Conservation (phyloP, 2,113 vertebrate species). For the Crotophaga sulcirostris region DNA sequence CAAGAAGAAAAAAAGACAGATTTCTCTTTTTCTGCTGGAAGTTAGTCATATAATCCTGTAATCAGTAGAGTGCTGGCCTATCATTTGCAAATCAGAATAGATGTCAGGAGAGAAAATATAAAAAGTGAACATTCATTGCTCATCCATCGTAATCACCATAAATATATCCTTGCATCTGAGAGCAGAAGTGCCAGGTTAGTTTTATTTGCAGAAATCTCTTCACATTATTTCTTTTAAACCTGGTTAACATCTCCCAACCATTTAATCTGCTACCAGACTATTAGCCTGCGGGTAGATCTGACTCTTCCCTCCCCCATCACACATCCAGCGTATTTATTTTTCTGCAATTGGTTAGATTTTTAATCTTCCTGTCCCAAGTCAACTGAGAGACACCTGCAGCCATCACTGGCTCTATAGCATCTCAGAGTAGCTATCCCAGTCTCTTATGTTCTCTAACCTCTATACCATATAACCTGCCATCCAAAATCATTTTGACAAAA, state of each 20-base stretch:
- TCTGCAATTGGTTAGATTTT: neutral
- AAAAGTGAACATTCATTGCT: constrained; percentile 23
- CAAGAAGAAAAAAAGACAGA: constrained; percentile 3
- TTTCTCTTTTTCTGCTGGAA: constrained; percentile 50
- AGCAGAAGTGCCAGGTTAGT: neutral
- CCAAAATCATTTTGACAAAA: neutral
- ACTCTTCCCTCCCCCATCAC: neutral
- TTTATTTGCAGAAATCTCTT: neutral
- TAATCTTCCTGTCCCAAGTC: neutral
- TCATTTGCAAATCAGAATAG: constrained; percentile 59
- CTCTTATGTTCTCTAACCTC: neutral
- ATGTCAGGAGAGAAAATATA: constrained; percentile 35
- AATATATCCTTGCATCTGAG: neutral
- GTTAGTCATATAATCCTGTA: constrained; percentile 48
- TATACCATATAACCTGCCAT: neutral
- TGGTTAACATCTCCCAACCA: neutral
- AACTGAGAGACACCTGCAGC: neutral
- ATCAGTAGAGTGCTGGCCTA: constrained; percentile 14
- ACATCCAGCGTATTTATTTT: neutral
- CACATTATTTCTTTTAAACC: neutral
- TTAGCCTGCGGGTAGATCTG: neutral
- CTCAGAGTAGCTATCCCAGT: neutral
- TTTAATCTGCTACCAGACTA: neutral
- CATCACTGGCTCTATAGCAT: neutral
- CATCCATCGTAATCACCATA: neutral